These are phyloP conservation scores for Indicator maculatus DNA, from an alignment of 2,113 vertebrate species.

Conservation along the genomic window DNA sequence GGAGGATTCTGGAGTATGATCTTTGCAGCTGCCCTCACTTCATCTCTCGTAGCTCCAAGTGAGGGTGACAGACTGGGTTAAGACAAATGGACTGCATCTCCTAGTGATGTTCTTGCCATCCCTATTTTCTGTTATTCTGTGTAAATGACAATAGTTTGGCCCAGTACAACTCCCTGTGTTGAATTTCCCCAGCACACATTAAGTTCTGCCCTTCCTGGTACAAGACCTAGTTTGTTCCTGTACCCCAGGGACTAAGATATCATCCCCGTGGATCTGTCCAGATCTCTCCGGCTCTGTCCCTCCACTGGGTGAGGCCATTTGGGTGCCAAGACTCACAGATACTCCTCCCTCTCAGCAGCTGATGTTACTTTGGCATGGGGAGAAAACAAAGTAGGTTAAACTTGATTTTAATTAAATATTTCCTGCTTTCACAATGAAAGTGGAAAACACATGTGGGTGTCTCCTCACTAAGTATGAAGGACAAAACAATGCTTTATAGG, in stretches of 20 bases:
- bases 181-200: neutral
- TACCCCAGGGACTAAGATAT: neutral
- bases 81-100: neutral
- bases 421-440: constrained; percentile 63
- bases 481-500: constrained; percentile 36
- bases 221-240: rapidly evolving
- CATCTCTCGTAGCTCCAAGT: neutral
- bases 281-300: neutral
- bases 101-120: neutral
- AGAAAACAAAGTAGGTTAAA: constrained; percentile 28
- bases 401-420: constrained; percentile 63
- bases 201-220: neutral
- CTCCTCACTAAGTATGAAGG: constrained; percentile 37
- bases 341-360: neutral
- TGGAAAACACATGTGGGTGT: constrained; percentile 58
- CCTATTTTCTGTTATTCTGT: neutral
- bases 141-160: neutral
- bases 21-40: neutral
- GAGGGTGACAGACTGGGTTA: neutral
- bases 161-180: rapidly evolving
- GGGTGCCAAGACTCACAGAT: neutral
- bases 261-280: rapidly evolving
- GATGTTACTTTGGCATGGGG: neutral
- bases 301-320: neutral
- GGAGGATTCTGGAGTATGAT: neutral